Base-by-base conservation (phyloP, 2,888 invertebrate species). In the Palloptera scutellata region DNA sequence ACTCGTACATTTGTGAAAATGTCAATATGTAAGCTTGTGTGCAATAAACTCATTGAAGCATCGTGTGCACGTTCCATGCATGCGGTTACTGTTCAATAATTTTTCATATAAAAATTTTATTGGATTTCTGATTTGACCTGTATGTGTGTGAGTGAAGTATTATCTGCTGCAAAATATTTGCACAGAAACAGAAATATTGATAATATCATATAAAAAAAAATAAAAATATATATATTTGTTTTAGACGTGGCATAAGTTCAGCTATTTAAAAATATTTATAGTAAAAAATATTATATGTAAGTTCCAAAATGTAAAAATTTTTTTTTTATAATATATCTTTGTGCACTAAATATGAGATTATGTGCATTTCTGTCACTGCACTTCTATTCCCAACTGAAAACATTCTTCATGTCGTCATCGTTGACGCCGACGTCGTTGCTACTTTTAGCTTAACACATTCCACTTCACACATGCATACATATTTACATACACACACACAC, bases 91-190 rank as follows among this genome's bases (percentile, higher is more conserved):
- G 61, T 61, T 58, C 59, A 58, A 59, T 64, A 65, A 68, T 62
- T 65, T 30, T 68, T 66, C 61, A 61, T 66, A 66, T 52, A 55
- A 66, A 66, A 66, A 4, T 60, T 61, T 66, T 66, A 66, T 66
- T 66, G 61, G 66, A 61, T 60, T 66, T 59, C 52, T 12, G 61
- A 61, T 52, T 48, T 54, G 59, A 20, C 13, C n/a, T 54, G 17
- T 58, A 52, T 64, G 42, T 64, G 40, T 45, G 48, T 55, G 53
- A 3, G 12, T 48, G 30, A 30, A 30, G 30, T 30, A 30, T 30
- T 30, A 30, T 30, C 30, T 30, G 30, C 30, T 30, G 30, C 30
- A 30, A 30, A 30, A 48, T 8, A 48, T 12, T 48, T 48, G 13
- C 12, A 48, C 13, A 48, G 48, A 48, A 15, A 5, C 48, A 3